Percentiles rank a stretch among this genome's conserved stretches.
Evolutionary conservation across 1,140 invertebrate species (phyloP).

Genomic region (Ruditapes philippinarum): DNA sequence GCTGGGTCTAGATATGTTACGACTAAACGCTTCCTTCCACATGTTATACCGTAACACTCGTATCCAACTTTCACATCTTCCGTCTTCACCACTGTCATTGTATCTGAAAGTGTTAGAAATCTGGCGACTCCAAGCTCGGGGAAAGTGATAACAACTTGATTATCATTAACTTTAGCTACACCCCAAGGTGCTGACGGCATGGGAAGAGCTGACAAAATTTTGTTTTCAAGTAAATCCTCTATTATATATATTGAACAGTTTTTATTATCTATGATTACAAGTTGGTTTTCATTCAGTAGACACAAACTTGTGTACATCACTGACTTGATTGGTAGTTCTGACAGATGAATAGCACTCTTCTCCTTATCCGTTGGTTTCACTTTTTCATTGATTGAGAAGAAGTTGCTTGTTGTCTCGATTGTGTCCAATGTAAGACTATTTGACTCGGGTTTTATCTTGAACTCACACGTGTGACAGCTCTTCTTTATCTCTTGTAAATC

Average conservation of each 20-base stretch:
- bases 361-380: too few species aligned
- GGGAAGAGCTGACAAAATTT: background rate
- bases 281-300: background rate
- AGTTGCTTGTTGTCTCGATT: background rate
- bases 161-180: background rate
- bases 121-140: background rate
- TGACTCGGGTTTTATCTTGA: background rate
- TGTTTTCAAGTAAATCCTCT: background rate
- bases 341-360: background rate
- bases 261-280: background rate
- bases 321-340: background rate
- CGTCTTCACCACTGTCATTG: background rate
- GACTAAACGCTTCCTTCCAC: background rate
- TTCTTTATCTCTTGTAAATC: background rate
- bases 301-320: background rate
- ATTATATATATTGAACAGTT: background rate
- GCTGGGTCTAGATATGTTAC: background rate
- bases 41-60: conserved; percentile 1
- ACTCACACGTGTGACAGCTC: background rate
- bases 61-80: background rate
- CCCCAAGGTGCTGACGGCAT: background rate
- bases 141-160: background rate
- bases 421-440: background rate
- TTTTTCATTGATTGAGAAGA: background rate
- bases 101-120: background rate